A percentile compares a stretch with the other conserved stretches of the same genome.
phyloP scores from a whole-genome alignment of 2,888 invertebrate genomes.

The Sepiola atlantica region DNA sequence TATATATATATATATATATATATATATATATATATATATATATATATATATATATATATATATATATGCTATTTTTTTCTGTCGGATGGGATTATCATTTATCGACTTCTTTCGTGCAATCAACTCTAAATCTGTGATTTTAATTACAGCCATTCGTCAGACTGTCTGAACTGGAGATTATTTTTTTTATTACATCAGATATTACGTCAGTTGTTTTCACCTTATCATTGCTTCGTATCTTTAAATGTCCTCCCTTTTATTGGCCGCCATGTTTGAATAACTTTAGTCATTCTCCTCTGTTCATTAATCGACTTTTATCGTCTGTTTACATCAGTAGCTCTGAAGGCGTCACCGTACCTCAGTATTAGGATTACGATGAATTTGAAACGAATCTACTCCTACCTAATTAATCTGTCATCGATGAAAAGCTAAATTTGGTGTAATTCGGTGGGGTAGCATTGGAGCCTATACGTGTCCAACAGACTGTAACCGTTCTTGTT shows the following conservation, averaged over 20 bases:
- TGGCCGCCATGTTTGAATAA: too few species aligned
- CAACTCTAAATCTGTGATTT: not conserved
- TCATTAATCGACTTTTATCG: too few species aligned
- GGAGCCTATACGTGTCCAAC: too few species aligned
- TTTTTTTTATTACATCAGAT: not conserved
- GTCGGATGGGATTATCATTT: not conserved
- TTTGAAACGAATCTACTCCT: too few species aligned
- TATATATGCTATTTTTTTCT: not conserved
- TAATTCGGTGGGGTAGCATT: too few species aligned
- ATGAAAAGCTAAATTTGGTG: too few species aligned
- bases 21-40: not conserved
- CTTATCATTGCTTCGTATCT: not conserved
- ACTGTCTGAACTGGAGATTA: not conserved
- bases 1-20: not conserved
- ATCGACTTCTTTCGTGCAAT: not conserved
- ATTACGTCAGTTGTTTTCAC: not conserved
- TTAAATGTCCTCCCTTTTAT: not conserved
- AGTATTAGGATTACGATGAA: too few species aligned
- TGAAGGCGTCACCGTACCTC: too few species aligned
- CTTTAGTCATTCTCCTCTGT: too few species aligned
- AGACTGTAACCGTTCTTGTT: too few species aligned
- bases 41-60: not conserved
- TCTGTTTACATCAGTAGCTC: too few species aligned
- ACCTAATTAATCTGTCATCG: too few species aligned
- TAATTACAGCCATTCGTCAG: not conserved